phyloP scores from a whole-genome alignment of 2,888 invertebrate genomes.

The Helicoverpa assulta region DNA sequence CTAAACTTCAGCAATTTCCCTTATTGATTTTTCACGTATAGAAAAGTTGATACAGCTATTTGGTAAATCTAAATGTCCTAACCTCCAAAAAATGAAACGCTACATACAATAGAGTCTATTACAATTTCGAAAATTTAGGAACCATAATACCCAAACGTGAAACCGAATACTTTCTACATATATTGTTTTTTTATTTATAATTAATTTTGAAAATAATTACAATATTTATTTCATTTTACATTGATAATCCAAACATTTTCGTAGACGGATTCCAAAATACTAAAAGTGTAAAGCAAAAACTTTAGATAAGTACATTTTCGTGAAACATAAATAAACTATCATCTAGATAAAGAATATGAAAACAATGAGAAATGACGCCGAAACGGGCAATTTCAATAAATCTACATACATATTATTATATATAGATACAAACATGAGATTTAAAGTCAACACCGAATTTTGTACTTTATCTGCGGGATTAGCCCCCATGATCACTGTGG shows the following conservation, averaged over 20 bases:
- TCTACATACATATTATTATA: slow-evolving; percentile 79
- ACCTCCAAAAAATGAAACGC: slow-evolving; percentile 87
- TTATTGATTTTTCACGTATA: slow-evolving; percentile 87
- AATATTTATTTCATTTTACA: slow-evolving; percentile 82
- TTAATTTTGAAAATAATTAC: slow-evolving; percentile 89
- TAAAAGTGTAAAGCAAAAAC: slow-evolving; percentile 83
- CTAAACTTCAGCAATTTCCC: slow-evolving; percentile 85
- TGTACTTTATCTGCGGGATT: slow-evolving; percentile 88
- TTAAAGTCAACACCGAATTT: slow-evolving; percentile 89
- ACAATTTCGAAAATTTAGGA: slow-evolving; percentile 91
- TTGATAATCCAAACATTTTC: slow-evolving; percentile 86
- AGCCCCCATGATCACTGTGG: slow-evolving; percentile 87
- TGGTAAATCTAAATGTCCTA: slow-evolving; percentile 89
- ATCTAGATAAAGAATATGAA: slow-evolving; percentile 83
- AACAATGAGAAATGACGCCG: slow-evolving; percentile 83
- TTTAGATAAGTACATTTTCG: slow-evolving; percentile 79
- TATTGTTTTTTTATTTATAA: slow-evolving; percentile 83
- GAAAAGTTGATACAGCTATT: slow-evolving; percentile 90
- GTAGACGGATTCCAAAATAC: slow-evolving; percentile 89
- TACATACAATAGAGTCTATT: slow-evolving; percentile 90
- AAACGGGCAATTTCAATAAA: slow-evolving; percentile 85
- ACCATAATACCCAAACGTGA: slow-evolving; percentile 90
- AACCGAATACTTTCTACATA: slow-evolving; percentile 87
- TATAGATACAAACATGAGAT: slow-evolving; percentile 86
- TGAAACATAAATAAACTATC: slow-evolving; percentile 86